phyloP scores from a whole-genome alignment of 2,113 vertebrate genomes.

The Odontesthes bonariensis region DNA sequence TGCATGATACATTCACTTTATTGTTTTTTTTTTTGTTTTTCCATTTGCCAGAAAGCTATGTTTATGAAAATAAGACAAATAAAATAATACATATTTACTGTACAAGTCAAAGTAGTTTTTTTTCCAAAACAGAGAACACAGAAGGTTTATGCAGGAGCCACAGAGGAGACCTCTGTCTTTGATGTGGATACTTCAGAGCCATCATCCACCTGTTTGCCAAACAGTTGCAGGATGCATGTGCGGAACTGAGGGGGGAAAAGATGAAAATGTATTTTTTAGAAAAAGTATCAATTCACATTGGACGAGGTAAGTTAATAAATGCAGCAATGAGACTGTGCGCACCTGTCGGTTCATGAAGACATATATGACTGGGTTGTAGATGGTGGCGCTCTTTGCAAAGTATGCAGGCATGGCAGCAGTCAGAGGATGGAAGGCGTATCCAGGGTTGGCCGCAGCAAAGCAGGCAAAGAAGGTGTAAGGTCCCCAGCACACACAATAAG shows the following conservation, averaged over 20 bases:
- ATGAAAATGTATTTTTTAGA: conserved; percentile 3
- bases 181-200: conserved; percentile 88
- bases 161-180: conserved; percentile 89
- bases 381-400: conserved; percentile 93
- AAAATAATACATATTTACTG: conserved; percentile 58
- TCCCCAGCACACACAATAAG: conserved; percentile 88
- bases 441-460: conserved; percentile 87
- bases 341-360: conserved; percentile 95
- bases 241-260: conserved; percentile 83
- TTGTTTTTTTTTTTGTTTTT: conserved; percentile 42
- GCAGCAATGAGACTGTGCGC: not conserved
- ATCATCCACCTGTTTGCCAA: conserved; percentile 90
- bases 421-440: conserved; percentile 90
- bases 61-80: conserved; percentile 45
- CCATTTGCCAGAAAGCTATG: conserved; percentile 70
- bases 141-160: conserved; percentile 85
- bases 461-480: conserved; percentile 88
- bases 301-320: not conserved
- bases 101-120: conserved; percentile 57
- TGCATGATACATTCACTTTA: conserved; percentile 25
- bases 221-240: conserved; percentile 89
- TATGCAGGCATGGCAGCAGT: conserved; percentile 88
- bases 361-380: conserved; percentile 92
- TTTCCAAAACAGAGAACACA: conserved; percentile 14
- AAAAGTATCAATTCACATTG: not conserved